These are phyloP conservation scores for Xiphydria camelus DNA, from an alignment of 2,888 invertebrate species.

Conservation along the genomic window DNA sequence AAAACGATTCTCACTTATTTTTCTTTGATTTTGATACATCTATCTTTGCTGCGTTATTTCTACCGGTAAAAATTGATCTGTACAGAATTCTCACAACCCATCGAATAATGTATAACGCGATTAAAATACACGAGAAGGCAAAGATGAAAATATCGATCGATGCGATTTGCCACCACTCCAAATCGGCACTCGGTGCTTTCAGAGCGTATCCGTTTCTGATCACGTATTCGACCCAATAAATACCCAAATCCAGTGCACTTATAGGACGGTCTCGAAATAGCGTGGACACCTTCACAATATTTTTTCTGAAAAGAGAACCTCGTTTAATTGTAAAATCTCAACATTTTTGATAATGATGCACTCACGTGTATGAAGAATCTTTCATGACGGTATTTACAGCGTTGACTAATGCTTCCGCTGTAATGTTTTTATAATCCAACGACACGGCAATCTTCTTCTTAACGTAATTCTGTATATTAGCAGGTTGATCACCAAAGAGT, in stretches of 20 bases:
- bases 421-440: constrained; percentile 31
- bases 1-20: no score
- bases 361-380: constrained; percentile 42
- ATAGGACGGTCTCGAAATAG: constrained; percentile 42
- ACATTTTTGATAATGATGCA: neutral
- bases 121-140: no score
- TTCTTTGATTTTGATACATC: no score
- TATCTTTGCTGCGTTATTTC: no score
- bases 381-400: constrained; percentile 37
- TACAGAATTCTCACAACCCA: no score
- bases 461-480: constrained; percentile 38
- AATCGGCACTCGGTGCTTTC: constrained; percentile 30
- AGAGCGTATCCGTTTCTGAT: constrained; percentile 35
- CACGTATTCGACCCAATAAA: constrained; percentile 45
- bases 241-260: constrained; percentile 34
- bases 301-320: no score
- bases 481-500: constrained; percentile 47
- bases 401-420: constrained; percentile 34
- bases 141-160: constrained; percentile 36
- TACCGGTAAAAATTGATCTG: no score
- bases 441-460: constrained; percentile 36
- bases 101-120: no score
- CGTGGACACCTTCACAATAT: neutral
- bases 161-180: constrained; percentile 39
- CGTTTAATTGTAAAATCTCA: neutral